Evolutionary conservation across 1,140 invertebrate genomes (phyloP).

Genomic region (Sitobion miscanthi): DNA sequence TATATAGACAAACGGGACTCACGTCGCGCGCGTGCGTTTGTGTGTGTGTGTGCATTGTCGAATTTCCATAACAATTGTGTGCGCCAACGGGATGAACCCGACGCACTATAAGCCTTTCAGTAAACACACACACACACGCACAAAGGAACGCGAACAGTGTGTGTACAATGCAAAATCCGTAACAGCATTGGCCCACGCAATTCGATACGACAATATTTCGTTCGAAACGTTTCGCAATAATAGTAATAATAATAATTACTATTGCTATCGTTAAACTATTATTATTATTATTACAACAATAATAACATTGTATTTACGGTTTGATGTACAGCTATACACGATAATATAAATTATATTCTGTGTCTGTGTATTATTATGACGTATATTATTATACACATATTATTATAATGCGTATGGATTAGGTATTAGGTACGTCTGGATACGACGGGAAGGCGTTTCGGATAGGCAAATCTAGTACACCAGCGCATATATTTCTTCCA

Average conservation of each 20-base stretch:
- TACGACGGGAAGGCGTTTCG: constrained; percentile 18
- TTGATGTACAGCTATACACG: background rate
- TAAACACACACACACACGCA: background rate
- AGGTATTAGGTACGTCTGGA: background rate
- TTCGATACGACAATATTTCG: background rate
- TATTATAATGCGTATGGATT: background rate
- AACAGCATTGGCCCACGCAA: background rate
- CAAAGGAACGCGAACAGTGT: background rate
- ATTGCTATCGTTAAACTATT: background rate
- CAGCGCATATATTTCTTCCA: constrained; percentile 1
- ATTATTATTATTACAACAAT: background rate
- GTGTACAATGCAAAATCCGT: background rate
- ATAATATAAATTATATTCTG: background rate
- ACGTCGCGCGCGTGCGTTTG: background rate
- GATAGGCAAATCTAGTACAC: constrained; percentile 34
- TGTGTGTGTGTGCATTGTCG: no score
- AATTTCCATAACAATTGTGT: background rate
- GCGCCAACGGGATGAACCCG: background rate
- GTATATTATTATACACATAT: no score
- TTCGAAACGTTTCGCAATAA: background rate
- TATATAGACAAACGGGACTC: background rate
- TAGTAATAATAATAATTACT: background rate
- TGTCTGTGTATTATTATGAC: no score
- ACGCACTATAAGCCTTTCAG: background rate
- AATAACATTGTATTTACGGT: background rate